A percentile compares a stretch with the other conserved stretches of the same genome.
Evolutionary conservation across 2,888 invertebrate species (phyloP).

Genomic region (Oegoconia quadripuncta): DNA sequence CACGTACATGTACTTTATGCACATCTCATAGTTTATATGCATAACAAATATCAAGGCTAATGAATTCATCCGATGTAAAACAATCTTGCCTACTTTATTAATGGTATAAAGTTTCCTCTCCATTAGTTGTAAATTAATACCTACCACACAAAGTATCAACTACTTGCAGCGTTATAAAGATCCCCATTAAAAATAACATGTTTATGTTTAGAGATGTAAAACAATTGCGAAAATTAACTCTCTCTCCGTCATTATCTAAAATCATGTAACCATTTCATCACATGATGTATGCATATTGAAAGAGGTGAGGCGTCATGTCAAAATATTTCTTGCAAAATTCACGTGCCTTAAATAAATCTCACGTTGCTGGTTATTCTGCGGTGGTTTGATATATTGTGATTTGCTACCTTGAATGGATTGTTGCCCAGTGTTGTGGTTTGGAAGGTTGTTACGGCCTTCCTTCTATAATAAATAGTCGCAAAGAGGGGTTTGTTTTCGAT

Average conservation of each 20-base stretch:
- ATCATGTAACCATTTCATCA: constrained; percentile 29
- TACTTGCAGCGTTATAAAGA: too few species aligned
- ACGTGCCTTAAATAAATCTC: constrained; percentile 12
- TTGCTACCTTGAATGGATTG: constrained; percentile 12
- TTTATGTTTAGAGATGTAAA: constrained; percentile 1
- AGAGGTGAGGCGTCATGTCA: constrained; percentile 27
- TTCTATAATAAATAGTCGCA: constrained; percentile 37
- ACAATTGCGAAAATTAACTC: constrained; percentile 22
- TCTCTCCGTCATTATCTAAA: constrained; percentile 18
- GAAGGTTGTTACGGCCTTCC: constrained; percentile 35
- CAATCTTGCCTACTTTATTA: too few species aligned
- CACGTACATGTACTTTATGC: too few species aligned
- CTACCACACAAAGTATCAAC: too few species aligned
- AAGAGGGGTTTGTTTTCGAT: constrained; percentile 28
- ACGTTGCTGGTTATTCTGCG: constrained; percentile 21
- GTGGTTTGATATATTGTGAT: constrained; percentile 16
- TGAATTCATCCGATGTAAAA: neutral
- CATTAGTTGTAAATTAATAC: too few species aligned
- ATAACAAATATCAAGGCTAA: constrained; percentile 2
- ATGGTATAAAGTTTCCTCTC: too few species aligned
- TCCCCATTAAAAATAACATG: neutral
- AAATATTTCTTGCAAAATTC: constrained; percentile 35
- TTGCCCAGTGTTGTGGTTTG: constrained; percentile 33
- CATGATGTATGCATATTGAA: constrained; percentile 36
- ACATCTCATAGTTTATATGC: too few species aligned